Evolutionary conservation across 2,888 invertebrate species (phyloP).

Genomic region (Andricus quercusramuli): DNA sequence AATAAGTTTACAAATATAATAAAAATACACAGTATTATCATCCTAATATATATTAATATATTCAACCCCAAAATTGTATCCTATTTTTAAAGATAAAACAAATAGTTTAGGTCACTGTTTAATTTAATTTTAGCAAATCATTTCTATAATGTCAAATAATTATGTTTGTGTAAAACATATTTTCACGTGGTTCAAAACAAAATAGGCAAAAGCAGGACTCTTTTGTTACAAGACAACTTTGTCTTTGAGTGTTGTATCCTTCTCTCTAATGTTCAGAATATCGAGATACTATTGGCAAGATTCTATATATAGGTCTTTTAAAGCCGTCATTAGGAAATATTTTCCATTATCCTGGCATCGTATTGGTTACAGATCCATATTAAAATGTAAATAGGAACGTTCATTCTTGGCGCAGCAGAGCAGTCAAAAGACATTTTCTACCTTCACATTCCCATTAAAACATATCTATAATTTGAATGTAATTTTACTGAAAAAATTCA

Average conservation of each 20-base stretch:
- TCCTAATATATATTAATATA: too few relatives aligned
- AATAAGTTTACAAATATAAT: too few relatives aligned
- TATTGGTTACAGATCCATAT: slow-evolving; percentile 3
- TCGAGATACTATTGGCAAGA: background rate
- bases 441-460: background rate
- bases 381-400: background rate
- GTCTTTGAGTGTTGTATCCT: background rate
- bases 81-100: too few relatives aligned
- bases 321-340: slow-evolving; percentile 5
- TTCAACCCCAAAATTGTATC: too few relatives aligned
- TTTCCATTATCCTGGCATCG: background rate
- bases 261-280: background rate
- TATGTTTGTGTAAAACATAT: too few relatives aligned
- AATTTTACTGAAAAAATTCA: background rate
- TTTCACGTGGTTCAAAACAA: too few relatives aligned
- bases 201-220: too few relatives aligned
- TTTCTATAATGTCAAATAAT: too few relatives aligned
- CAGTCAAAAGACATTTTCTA: background rate
- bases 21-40: too few relatives aligned
- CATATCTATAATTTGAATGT: background rate
- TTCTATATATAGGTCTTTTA: background rate
- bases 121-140: too few relatives aligned
- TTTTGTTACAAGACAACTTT: too few relatives aligned
- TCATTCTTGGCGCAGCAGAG: background rate
- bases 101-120: too few relatives aligned